Evolutionary conservation across 1,140 invertebrate species (phyloP).

Genomic region (Pseudomyrmex flavicornis): DNA sequence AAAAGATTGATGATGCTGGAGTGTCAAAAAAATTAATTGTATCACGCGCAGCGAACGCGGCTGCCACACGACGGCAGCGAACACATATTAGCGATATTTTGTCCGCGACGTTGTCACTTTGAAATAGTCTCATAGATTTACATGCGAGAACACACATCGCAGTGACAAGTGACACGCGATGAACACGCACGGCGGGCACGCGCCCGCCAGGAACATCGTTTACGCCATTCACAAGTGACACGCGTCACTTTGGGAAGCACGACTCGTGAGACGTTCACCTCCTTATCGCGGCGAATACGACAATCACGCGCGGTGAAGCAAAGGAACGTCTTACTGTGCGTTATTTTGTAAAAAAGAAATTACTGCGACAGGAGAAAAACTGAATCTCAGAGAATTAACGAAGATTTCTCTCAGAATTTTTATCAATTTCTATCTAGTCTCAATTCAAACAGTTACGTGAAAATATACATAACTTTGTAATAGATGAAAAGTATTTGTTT

Average conservation of each 20-base stretch:
- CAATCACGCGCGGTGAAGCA: neutral
- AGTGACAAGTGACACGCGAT: conserved; percentile 38
- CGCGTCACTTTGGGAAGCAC: conserved; percentile 30
- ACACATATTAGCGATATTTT: conserved; percentile 41
- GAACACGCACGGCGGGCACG: conserved; percentile 23
- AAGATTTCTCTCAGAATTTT: neutral
- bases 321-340: too few relatives aligned
- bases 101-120: conserved; percentile 34
- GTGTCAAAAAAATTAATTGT: neutral
- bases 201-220: conserved; percentile 32
- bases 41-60: neutral
- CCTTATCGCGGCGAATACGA: conserved; percentile 11
- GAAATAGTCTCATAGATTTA: conserved; percentile 42
- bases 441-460: too few relatives aligned
- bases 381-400: neutral
- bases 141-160: conserved; percentile 25
- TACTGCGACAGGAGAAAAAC: neutral
- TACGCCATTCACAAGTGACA: conserved; percentile 38
- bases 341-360: neutral
- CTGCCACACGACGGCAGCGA: neutral
- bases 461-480: too few relatives aligned
- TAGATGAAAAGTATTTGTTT: neutral
- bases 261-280: conserved; percentile 24
- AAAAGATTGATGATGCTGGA: neutral
- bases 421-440: too few relatives aligned